Evolutionary conservation across 2,888 invertebrate genomes (phyloP), one percentile per base, ranked within the genome.

Genomic region (Lepidocyrtinus sp.): DNA sequence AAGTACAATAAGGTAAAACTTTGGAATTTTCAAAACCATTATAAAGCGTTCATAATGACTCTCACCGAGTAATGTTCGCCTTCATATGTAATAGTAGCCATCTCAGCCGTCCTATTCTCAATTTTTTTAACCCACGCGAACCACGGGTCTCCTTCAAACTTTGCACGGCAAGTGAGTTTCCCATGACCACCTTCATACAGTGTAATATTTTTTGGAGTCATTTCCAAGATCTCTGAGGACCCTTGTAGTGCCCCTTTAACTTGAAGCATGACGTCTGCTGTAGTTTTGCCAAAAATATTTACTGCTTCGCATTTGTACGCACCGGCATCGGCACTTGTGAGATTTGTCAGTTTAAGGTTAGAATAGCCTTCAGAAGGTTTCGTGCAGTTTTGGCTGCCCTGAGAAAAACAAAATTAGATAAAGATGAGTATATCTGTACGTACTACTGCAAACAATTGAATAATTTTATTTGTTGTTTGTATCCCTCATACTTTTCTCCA

Each of bases 121-220:
- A 85, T 78, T 72, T 78, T 82, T 69, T 85, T 85, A 22, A 85
- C 82, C 85, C 85, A 86, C 5, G 64, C 80, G 70, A 86, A 75
- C 69, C 78, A 80, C 9, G 83, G 84, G 24, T 77, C 67, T 17
- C 70, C 75, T 59, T 81, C 77, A 62, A 84, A 83, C 9, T 84
- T 80, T 25, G 85, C 86, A 15, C 84, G 72, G 64, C 86, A 86
- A 19, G 86, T 86, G 55, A 86, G 81, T 61, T 80, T 84, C 26
- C 84, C 85, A 64, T 69, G 80, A 25, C 74, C 81, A 59, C 86
- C 86, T 63, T 82, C 78, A 67, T 70, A 75, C 1, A 86, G 61
- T 19, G 84, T 84, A 64, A 86, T 73, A 78, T 86, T 86, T 59
- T 73, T 77, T 2, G 86, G 86, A 59, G 70, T 84, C 61, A 86